Percentiles rank a stretch among this genome's conserved stretches.
Conservation (phyloP, 2,113 vertebrate species). For the Forbesichthys agassizii region DNA sequence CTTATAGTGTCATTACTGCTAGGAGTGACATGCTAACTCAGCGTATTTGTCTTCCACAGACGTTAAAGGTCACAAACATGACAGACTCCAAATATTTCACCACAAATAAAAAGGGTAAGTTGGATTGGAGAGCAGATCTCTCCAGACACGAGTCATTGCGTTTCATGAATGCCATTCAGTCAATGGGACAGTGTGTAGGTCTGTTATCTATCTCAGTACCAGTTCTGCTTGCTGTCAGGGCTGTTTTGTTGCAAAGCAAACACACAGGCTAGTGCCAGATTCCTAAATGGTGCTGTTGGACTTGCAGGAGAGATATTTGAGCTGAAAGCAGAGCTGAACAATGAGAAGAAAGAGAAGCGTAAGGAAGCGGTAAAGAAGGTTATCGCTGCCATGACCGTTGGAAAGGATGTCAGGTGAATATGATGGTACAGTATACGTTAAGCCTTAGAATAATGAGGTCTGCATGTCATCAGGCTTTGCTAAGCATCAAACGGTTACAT, state of each 20-base stretch:
- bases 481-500: too few relatives aligned
- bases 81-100: slow-evolving; percentile 99
- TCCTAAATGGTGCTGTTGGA: neutral
- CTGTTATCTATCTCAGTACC: neutral
- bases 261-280: neutral
- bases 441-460: too few relatives aligned
- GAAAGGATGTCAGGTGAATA: slow-evolving; percentile 94
- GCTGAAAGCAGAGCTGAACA: slow-evolving; percentile 96
- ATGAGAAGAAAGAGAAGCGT: slow-evolving; percentile 98
- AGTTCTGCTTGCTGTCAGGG: neutral
- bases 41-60: slow-evolving; percentile 43
- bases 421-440: too few relatives aligned
- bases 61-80: slow-evolving; percentile 81
- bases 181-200: neutral
- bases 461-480: too few relatives aligned
- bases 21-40: too few relatives aligned
- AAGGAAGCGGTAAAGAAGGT: slow-evolving; percentile 98
- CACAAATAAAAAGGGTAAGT: slow-evolving; percentile 97
- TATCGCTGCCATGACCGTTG: slow-evolving; percentile 97
- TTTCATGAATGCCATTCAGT: neutral
- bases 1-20: too few relatives aligned
- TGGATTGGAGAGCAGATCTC: neutral
- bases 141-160: neutral
- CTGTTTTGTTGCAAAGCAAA: neutral
- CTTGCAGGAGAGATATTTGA: slow-evolving; percentile 96